These are phyloP conservation scores for Lordiphosa fenestrarum DNA, from an alignment of 2,888 invertebrate genomes.

Conservation along the genomic window DNA sequence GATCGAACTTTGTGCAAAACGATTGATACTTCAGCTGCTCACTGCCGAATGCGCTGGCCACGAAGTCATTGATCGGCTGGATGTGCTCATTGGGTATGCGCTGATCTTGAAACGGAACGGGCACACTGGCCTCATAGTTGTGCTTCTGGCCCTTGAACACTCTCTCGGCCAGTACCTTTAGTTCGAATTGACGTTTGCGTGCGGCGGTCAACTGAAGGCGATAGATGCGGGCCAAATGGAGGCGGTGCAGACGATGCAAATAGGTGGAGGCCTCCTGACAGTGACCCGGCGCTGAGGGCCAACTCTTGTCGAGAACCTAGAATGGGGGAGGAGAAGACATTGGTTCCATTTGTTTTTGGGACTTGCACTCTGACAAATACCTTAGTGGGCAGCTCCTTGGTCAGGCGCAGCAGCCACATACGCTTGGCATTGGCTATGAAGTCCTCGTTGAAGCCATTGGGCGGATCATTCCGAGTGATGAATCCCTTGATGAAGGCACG, in stretches of 20 bases:
- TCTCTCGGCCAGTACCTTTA: constrained; percentile 92
- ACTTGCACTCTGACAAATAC: constrained; percentile 75
- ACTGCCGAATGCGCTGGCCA: constrained; percentile 84
- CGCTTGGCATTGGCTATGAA: constrained; percentile 90
- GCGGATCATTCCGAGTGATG: constrained; percentile 90
- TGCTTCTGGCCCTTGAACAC: constrained; percentile 93
- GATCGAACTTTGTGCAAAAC: constrained; percentile 92
- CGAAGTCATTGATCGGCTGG: constrained; percentile 84
- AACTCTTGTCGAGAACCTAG: constrained; percentile 84
- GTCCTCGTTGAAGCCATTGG: constrained; percentile 88
- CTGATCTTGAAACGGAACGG: constrained; percentile 86
- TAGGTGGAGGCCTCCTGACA: constrained; percentile 86
- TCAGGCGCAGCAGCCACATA: constrained; percentile 89
- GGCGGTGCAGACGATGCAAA: constrained; percentile 85
- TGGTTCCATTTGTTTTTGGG: too few relatives aligned
- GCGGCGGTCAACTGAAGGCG: constrained; percentile 85
- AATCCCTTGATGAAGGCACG: constrained; percentile 90
- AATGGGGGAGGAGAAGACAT: too few relatives aligned
- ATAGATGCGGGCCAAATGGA: constrained; percentile 88
- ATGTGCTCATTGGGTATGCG: constrained; percentile 86
- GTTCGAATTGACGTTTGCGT: constrained; percentile 88
- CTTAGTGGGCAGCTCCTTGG: constrained; percentile 85
- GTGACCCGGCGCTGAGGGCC: constrained; percentile 89
- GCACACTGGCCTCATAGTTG: constrained; percentile 87
- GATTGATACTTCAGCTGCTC: constrained; percentile 89